Evolutionary conservation across 2,113 vertebrate species (phyloP).

Genomic region (Scomber japonicus): DNA sequence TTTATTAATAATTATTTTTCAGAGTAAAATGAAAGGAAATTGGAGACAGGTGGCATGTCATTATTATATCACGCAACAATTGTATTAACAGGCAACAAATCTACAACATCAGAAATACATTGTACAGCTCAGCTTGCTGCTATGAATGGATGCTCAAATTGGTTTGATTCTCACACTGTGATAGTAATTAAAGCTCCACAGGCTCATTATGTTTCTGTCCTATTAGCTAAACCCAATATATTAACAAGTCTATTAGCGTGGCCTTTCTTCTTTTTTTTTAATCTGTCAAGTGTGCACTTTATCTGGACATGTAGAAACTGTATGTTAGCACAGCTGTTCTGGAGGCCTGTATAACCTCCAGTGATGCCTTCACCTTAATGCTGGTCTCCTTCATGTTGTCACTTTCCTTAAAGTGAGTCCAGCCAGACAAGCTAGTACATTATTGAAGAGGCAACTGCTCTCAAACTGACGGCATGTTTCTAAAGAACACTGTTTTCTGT

Average conservation of each 20-base stretch:
- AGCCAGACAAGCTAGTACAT: slow-evolving; percentile 60
- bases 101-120: not conserved
- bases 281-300: not conserved
- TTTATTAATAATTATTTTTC: slow-evolving; percentile 8
- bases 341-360: not conserved
- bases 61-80: too few species aligned
- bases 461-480: slow-evolving; percentile 47
- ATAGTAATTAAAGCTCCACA: slow-evolving; percentile 53
- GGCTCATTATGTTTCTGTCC: slow-evolving; percentile 59
- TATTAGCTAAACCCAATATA: slow-evolving; percentile 43
- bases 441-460: slow-evolving; percentile 69
- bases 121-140: not conserved
- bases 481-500: slow-evolving; percentile 42
- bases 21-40: not conserved
- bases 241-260: slow-evolving; percentile 43
- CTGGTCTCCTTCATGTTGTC: slow-evolving; percentile 8
- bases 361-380: slow-evolving; percentile 23
- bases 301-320: not conserved
- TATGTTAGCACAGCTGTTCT: not conserved
- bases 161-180: slow-evolving; percentile 37
- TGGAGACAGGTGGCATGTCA: not conserved
- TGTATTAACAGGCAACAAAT: not conserved
- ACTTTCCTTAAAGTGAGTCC: slow-evolving; percentile 21
- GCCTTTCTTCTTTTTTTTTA: not conserved
- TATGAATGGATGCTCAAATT: slow-evolving; percentile 24